Conservation (phyloP, 1,140 invertebrate genomes). For the Myzus persicae region DNA sequence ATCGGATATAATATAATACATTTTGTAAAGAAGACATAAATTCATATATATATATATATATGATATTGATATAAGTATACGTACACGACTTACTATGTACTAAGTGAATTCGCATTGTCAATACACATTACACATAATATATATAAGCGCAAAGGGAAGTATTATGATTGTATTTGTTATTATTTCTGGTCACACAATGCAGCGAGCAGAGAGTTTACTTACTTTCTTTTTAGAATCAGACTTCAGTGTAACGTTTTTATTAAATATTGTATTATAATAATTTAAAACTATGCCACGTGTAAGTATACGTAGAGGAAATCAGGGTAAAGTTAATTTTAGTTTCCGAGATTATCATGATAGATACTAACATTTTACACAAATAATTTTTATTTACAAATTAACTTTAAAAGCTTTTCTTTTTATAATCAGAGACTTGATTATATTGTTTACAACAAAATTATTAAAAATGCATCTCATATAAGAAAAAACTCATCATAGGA, state of each 20-base stretch:
- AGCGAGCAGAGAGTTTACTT: not conserved
- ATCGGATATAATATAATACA: not conserved
- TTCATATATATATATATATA: not conserved
- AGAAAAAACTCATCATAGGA: too few species aligned
- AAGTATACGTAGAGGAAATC: not conserved
- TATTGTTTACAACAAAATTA: too few species aligned
- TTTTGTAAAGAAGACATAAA: constrained; percentile 1
- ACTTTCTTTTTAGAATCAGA: not conserved
- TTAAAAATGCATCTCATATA: too few species aligned
- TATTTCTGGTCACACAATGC: not conserved
- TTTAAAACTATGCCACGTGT: not conserved
- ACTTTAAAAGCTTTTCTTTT: too few species aligned
- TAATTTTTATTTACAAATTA: too few species aligned
- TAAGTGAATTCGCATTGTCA: constrained; percentile 7
- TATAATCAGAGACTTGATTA: too few species aligned
- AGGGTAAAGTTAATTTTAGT: not conserved
- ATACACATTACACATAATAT: not conserved
- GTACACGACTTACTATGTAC: not conserved
- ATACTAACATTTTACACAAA: not conserved
- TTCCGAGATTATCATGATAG: not conserved
- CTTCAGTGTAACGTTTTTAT: not conserved
- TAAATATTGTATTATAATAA: not conserved
- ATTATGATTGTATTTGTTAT: not conserved
- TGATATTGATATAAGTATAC: not conserved
- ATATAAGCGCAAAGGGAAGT: not conserved